Evolutionary conservation across 2,797 vertebrate species (phyloP).

Genomic region (Pterois miles): DNA sequence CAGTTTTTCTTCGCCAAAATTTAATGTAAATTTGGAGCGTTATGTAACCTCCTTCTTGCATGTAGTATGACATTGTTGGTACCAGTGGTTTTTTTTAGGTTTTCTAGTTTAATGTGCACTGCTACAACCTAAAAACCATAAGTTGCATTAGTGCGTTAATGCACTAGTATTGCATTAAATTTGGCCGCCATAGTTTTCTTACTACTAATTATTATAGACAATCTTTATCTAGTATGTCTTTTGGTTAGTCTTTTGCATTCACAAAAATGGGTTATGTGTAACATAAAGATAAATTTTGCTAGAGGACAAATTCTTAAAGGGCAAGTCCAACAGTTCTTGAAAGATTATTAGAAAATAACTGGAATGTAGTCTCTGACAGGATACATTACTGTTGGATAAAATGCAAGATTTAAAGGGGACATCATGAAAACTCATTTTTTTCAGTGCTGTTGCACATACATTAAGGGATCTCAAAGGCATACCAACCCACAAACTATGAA

Average conservation of each 20-base stretch:
- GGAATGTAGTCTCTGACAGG: background rate
- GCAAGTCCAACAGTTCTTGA: background rate
- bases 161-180: too few species aligned
- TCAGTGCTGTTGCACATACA: background rate
- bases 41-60: too few species aligned
- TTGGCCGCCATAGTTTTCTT: background rate
- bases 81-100: too few species aligned
- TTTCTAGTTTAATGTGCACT: too few species aligned
- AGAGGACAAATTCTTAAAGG: background rate
- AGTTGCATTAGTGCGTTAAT: too few species aligned
- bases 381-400: background rate
- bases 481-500: too few species aligned
- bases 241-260: background rate
- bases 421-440: background rate
- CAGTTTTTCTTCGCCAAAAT: too few species aligned
- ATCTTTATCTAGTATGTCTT: background rate
- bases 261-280: background rate
- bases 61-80: too few species aligned
- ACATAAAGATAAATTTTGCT: background rate
- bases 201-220: too few species aligned
- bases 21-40: too few species aligned
- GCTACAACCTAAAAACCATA: too few species aligned
- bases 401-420: background rate
- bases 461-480: too few species aligned
- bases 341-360: background rate